phyloP scores from a whole-genome alignment of 2,797 vertebrate genomes.

The Poecilia gillii region DNA sequence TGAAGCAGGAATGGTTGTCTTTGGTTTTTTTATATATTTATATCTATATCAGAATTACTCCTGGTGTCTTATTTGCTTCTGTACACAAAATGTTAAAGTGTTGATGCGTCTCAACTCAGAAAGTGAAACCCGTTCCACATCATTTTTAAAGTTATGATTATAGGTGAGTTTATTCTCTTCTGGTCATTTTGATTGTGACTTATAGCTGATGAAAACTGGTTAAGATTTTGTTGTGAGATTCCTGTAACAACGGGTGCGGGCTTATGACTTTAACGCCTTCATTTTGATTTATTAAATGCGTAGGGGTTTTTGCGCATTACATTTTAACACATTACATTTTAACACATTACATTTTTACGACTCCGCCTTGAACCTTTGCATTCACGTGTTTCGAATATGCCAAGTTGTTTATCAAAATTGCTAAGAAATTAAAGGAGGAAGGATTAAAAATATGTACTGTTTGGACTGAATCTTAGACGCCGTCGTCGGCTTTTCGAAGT shows the following conservation, averaged over 20 bases:
- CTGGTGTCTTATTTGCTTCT: not conserved
- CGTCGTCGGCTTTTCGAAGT: not conserved
- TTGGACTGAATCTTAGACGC: not conserved
- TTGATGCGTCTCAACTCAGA: not conserved
- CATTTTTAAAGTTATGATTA: not conserved
- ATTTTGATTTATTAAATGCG: no score
- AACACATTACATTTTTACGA: no score
- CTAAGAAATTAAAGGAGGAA: not conserved
- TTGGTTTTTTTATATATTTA: not conserved
- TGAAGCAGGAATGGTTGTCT: constrained; percentile 20
- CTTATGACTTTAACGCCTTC: no score
- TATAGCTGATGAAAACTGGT: not conserved
- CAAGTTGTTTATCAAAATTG: not conserved
- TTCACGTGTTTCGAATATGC: no score
- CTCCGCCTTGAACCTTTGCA: no score
- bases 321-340: no score
- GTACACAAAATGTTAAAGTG: not conserved
- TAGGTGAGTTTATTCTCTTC: not conserved
- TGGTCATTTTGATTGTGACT: not conserved
- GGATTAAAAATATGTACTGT: not conserved
- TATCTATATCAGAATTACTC: not conserved
- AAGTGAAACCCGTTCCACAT: not conserved
- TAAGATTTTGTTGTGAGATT: no score
- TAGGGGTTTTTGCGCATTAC: no score
- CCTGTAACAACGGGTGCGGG: no score